phyloP scores from a whole-genome alignment of 2,797 vertebrate species.

The Melanogrammus aeglefinus region DNA sequence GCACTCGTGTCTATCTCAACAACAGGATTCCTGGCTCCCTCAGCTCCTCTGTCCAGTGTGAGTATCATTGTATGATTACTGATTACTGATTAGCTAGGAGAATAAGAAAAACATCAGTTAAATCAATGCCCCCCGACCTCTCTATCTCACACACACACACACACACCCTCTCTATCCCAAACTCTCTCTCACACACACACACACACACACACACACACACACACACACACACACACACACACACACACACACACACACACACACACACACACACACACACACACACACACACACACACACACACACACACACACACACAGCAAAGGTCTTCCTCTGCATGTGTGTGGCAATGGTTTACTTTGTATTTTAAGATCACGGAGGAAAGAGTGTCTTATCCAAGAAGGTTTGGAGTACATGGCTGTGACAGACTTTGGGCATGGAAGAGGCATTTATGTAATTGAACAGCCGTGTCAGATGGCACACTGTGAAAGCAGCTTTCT shows the following conservation, averaged over 20 bases:
- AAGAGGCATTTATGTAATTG: slow-evolving; percentile 73
- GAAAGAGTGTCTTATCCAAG: slow-evolving; percentile 16
- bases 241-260: slow-evolving; percentile 9
- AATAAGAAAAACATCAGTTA: slow-evolving; percentile 6
- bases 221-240: background rate
- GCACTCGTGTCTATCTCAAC: slow-evolving; percentile 55
- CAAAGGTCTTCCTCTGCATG: slow-evolving; percentile 46
- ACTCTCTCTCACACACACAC: too few relatives aligned
- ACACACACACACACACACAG: slow-evolving; percentile 41
- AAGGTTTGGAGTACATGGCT: slow-evolving; percentile 55
- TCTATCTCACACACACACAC: slow-evolving; percentile 7
- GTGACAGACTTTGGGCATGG: slow-evolving; percentile 44
- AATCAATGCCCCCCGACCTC: background rate
- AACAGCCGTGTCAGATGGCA: slow-evolving; percentile 65
- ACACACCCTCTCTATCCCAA: too few relatives aligned
- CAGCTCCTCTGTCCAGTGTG: slow-evolving; percentile 2
- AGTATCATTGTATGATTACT: slow-evolving; percentile 29
- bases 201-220: too few relatives aligned
- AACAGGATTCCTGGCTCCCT: slow-evolving; percentile 47
- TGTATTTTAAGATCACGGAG: slow-evolving; percentile 44
- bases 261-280: background rate
- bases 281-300: slow-evolving; percentile 38
- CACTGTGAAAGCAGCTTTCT: slow-evolving; percentile 49
- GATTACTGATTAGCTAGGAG: slow-evolving; percentile 59
- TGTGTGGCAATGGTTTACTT: slow-evolving; percentile 64